Percentiles rank a stretch among this genome's conserved stretches.
phyloP scores from a whole-genome alignment of 2,113 vertebrate genomes.

The Scomber japonicus region DNA sequence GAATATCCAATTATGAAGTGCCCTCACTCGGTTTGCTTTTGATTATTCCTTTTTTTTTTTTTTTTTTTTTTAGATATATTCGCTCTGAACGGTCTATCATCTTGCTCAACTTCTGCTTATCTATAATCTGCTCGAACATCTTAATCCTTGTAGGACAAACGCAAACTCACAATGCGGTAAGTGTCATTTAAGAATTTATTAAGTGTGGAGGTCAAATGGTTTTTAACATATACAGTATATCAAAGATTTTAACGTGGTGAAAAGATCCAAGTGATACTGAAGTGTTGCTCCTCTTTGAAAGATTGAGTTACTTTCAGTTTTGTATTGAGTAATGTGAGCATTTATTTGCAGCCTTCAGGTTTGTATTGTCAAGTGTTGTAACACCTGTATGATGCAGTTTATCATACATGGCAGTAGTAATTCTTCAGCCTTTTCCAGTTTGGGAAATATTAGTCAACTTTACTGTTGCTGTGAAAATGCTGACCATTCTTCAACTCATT shows the following conservation, averaged over 20 bases:
- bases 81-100: constrained; percentile 98
- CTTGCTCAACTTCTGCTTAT: constrained; percentile 99
- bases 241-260: background rate
- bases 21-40: background rate
- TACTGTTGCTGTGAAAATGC: background rate
- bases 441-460: background rate
- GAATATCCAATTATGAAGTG: background rate
- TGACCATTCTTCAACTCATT: background rate
- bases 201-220: background rate
- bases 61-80: constrained; percentile 90
- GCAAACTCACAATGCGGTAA: constrained; percentile 98
- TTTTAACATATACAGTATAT: background rate
- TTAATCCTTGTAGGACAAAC: constrained; percentile 98
- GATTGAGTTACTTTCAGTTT: background rate
- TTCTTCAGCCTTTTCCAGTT: background rate
- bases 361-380: background rate
- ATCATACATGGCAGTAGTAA: background rate
- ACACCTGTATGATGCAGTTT: background rate
- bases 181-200: constrained; percentile 40
- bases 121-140: constrained; percentile 99
- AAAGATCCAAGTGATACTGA: constrained; percentile 1
- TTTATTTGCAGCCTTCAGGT: background rate
- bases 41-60: background rate
- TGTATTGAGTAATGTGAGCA: background rate
- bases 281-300: background rate